Evolutionary conservation across 2,113 vertebrate genomes (phyloP).

Genomic region (Prochilodus magdalenae): DNA sequence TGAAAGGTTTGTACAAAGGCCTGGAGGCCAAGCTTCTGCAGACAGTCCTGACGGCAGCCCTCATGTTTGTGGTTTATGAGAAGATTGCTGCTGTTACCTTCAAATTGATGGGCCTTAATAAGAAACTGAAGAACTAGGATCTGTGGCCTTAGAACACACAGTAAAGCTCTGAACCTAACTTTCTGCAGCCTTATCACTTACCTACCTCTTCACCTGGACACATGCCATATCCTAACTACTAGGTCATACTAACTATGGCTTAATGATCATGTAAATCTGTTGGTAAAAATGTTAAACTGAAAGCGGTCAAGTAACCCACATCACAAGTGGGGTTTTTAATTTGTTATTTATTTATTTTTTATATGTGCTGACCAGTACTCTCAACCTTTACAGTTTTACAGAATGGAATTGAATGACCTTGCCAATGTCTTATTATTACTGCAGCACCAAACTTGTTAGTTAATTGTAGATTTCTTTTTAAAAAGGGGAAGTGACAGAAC

Average conservation of each 20-base stretch:
- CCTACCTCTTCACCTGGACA: constrained; percentile 49
- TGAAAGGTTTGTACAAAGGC: constrained; percentile 79
- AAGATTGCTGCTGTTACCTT: constrained; percentile 79
- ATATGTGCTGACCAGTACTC: too few species aligned
- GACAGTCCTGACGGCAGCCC: constrained; percentile 81
- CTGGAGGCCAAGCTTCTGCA: constrained; percentile 84
- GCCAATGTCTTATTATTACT: too few species aligned
- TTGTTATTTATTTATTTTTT: too few species aligned
- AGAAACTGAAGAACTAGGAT: constrained; percentile 69
- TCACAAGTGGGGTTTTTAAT: too few species aligned
- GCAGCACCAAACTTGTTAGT: too few species aligned
- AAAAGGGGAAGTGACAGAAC: too few species aligned
- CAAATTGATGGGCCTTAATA: constrained; percentile 77
- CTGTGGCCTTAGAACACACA: neutral
- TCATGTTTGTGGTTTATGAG: constrained; percentile 84
- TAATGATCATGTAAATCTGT: neutral
- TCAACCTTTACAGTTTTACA: too few species aligned
- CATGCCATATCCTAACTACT: neutral
- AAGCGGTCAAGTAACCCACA: too few species aligned
- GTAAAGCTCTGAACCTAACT: neutral
- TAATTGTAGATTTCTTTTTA: too few species aligned
- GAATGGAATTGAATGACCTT: too few species aligned
- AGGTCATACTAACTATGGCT: neutral
- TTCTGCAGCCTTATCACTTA: constrained; percentile 1
- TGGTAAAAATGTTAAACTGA: too few species aligned